phyloP scores from a whole-genome alignment of 2,113 vertebrate species.

The Indri indri region DNA sequence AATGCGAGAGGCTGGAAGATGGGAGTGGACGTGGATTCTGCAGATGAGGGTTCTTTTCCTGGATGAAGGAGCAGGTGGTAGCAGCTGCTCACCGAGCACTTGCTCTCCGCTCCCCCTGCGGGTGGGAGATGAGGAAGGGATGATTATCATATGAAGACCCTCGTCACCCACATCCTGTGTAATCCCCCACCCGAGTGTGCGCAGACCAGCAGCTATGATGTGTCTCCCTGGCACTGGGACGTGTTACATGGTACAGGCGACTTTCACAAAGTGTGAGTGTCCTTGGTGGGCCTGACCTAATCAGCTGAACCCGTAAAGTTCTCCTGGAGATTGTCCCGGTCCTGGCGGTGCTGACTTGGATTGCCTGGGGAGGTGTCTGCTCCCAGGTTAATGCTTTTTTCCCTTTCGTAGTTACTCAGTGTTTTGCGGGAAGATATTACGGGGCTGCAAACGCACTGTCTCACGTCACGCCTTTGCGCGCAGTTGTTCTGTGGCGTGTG shows the following conservation, averaged over 20 bases:
- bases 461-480: accelerated
- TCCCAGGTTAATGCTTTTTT: no score
- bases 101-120: background rate
- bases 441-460: accelerated
- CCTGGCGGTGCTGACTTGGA: background rate
- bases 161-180: background rate
- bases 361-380: background rate
- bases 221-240: background rate
- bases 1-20: background rate
- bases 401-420: background rate
- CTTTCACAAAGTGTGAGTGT: background rate
- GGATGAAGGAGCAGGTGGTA: background rate
- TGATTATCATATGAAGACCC: background rate
- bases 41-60: background rate
- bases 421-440: background rate
- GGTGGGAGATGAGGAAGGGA: background rate
- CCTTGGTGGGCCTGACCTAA: background rate
- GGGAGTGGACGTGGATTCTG: background rate
- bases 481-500: accelerated
- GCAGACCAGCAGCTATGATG: no score
- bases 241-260: background rate
- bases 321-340: background rate
- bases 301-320: background rate
- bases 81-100: no score
- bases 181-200: background rate